phyloP scores from a whole-genome alignment of 2,797 vertebrate genomes.

The Crenuchus spilurus region DNA sequence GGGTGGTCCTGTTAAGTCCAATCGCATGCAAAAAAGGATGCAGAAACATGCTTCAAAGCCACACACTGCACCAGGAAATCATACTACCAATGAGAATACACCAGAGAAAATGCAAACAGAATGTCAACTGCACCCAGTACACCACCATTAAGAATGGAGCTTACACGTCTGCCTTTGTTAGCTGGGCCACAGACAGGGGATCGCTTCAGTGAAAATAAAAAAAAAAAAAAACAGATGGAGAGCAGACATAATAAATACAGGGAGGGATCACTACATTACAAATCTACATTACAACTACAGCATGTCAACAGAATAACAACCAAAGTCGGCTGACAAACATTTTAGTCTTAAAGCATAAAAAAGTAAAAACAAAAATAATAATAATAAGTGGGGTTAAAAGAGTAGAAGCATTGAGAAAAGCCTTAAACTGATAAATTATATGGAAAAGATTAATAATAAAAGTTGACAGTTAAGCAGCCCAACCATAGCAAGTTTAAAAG shows the following conservation, averaged over 20 bases:
- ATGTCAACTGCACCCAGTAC: conserved; percentile 55
- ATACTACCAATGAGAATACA: neutral
- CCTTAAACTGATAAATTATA: neutral
- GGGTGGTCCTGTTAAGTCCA: neutral
- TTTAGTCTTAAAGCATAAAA: too few species aligned
- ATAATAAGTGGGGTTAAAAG: too few species aligned
- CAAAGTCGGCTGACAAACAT: neutral
- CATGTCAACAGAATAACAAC: neutral
- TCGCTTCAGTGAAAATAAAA: conserved; percentile 70
- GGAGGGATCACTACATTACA: neutral
- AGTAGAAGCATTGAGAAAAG: neutral
- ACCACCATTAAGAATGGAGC: conserved; percentile 69
- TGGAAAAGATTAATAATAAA: neutral
- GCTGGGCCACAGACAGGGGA: conserved; percentile 85
- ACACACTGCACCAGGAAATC: conserved; percentile 13
- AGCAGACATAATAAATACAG: conserved; percentile 20
- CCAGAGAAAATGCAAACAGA: neutral
- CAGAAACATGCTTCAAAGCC: conserved; percentile 50
- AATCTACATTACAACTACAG: neutral
- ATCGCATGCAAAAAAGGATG: conserved; percentile 36
- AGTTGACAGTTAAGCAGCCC: neutral
- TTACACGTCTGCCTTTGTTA: conserved; percentile 91
- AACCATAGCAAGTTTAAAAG: neutral
- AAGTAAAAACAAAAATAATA: neutral
- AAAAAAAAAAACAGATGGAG: conserved; percentile 21